These are phyloP conservation scores for Oreochromis tanganicae DNA, from an alignment of 2,113 vertebrate species.

Conservation along the genomic window DNA sequence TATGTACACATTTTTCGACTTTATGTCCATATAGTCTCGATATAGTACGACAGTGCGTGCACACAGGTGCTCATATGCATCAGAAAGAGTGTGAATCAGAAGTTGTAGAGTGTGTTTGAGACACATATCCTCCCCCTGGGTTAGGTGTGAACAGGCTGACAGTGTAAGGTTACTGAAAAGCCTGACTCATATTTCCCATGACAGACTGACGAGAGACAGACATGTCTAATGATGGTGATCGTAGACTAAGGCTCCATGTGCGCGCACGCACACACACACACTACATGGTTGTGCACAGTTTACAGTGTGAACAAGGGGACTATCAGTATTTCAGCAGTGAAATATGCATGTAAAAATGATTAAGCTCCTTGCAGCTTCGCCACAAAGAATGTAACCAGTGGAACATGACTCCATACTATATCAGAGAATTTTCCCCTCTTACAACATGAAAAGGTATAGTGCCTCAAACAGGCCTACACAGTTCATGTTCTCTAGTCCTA, in stretches of 20 bases:
- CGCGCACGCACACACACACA: not conserved
- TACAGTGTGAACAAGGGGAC: conserved; percentile 40
- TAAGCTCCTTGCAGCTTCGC: conserved; percentile 36
- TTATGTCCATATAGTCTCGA: not conserved
- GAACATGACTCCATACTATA: conserved; percentile 50
- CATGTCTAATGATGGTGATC: conserved; percentile 64
- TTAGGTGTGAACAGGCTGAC: conserved; percentile 68
- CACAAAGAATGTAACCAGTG: conserved; percentile 46
- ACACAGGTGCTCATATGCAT: not conserved
- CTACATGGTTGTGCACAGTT: not conserved
- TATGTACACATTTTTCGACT: not conserved
- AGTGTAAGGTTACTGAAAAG: conserved; percentile 66
- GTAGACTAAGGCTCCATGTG: conserved; percentile 31
- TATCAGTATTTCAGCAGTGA: conserved; percentile 47
- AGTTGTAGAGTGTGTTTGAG: conserved; percentile 17
- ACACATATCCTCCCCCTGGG: conserved; percentile 49
- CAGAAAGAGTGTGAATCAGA: conserved; percentile 21
- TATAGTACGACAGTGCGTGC: not conserved
- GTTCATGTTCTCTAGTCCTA: conserved; percentile 40
- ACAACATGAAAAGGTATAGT: conserved; percentile 45
- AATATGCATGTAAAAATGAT: conserved; percentile 67
- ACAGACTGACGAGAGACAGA: conserved; percentile 67
- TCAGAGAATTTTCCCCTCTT: conserved; percentile 19
- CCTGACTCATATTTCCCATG: conserved; percentile 63
- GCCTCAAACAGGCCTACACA: conserved; percentile 29